These are phyloP conservation scores for Araneus ventricosus DNA, from an alignment of 1,140 invertebrate species.

Conservation along the genomic window DNA sequence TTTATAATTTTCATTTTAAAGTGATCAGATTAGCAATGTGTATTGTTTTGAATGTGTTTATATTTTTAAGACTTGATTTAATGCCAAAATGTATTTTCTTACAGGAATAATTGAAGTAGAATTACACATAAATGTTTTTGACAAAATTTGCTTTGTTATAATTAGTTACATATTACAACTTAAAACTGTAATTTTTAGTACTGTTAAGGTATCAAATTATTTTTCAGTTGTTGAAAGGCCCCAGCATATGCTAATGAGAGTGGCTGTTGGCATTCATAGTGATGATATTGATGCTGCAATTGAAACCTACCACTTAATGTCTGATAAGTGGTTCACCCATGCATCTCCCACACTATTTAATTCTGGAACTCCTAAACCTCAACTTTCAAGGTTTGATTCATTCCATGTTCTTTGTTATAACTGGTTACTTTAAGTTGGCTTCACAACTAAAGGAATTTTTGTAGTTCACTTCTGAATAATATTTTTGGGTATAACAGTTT, in stretches of 20 bases:
- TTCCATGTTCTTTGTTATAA: no score
- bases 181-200: neutral
- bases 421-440: no score
- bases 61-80: no score
- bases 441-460: no score
- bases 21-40: no score
- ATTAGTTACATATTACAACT: neutral
- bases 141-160: neutral
- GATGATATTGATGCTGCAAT: conserved; percentile 96
- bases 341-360: conserved; percentile 98
- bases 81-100: no score
- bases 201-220: neutral
- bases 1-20: no score
- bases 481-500: no score
- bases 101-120: no score
- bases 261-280: conserved; percentile 97
- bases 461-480: no score
- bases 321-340: conserved; percentile 98
- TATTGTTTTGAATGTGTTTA: no score
- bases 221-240: conserved; percentile 92
- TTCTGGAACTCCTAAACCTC: conserved; percentile 93
- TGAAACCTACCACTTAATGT: conserved; percentile 97
- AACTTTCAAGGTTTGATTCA: conserved; percentile 88
- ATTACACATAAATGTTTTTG: neutral
- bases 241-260: conserved; percentile 99